These are phyloP conservation scores for Elephantulus edwardii DNA, from an alignment of 2,113 vertebrate species.

Conservation along the genomic window DNA sequence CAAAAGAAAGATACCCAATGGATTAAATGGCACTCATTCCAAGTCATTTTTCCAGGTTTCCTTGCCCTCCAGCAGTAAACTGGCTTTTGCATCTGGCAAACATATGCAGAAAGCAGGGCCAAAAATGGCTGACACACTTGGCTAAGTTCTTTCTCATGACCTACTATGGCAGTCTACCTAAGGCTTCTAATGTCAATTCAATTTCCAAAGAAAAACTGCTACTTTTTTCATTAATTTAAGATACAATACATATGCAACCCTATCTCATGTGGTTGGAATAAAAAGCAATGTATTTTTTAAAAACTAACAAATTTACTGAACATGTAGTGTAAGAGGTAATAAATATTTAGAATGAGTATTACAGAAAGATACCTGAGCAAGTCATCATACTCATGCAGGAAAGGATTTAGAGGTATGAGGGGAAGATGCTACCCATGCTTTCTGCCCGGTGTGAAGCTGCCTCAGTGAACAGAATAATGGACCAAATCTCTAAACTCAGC, in stretches of 20 bases:
- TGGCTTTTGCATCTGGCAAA: slow-evolving; percentile 67
- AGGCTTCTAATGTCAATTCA: slow-evolving; percentile 58
- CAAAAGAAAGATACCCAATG: background rate
- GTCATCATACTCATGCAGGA: background rate
- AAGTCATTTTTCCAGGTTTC: slow-evolving; percentile 54
- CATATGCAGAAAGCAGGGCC: slow-evolving; percentile 67
- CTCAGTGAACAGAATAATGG: background rate
- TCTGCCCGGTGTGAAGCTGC: background rate
- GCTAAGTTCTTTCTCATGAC: slow-evolving; percentile 60
- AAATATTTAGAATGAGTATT: background rate
- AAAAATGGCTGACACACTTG: slow-evolving; percentile 57
- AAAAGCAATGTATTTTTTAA: slow-evolving; percentile 1
- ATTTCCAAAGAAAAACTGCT: slow-evolving; percentile 52
- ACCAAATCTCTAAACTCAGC: background rate
- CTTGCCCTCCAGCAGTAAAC: slow-evolving; percentile 52
- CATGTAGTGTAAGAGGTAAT: background rate
- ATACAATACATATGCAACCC: background rate
- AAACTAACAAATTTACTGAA: background rate
- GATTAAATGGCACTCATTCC: slow-evolving; percentile 21
- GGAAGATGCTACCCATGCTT: background rate
- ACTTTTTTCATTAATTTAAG: slow-evolving; percentile 41
- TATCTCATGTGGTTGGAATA: background rate
- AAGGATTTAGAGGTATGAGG: background rate
- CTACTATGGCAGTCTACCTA: slow-evolving; percentile 39
- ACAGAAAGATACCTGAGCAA: background rate